Conservation (phyloP, 2,113 vertebrate species). For the Mus pahari region DNA sequence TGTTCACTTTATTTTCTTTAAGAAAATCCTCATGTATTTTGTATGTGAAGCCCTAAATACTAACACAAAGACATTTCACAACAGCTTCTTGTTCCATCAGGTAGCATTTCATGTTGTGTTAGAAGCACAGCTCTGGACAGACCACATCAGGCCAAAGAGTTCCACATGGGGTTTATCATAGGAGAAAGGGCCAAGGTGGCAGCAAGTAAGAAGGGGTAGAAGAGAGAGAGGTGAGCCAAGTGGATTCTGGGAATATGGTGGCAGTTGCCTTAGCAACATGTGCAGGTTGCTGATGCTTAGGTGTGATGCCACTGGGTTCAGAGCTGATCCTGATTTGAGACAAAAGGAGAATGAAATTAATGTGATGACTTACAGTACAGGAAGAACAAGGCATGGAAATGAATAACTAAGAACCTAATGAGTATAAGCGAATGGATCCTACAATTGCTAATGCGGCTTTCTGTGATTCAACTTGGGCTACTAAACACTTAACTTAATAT, state of each 20-base stretch:
- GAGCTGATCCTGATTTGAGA: neutral
- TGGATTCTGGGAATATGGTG: too few species aligned
- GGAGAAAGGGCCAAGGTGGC: too few species aligned
- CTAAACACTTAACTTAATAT: neutral
- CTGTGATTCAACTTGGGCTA: neutral
- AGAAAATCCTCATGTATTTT: neutral
- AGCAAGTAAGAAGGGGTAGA: too few species aligned
- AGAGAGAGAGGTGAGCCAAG: too few species aligned
- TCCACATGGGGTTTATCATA: too few species aligned
- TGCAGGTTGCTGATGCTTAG: too few species aligned
- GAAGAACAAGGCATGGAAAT: neutral
- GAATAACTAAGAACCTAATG: neutral
- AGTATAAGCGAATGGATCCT: neutral
- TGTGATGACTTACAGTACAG: neutral
- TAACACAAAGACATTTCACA: neutral
- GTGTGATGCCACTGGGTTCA: too few species aligned
- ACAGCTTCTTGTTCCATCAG: neutral
- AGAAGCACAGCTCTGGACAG: too few species aligned
- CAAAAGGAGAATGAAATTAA: neutral
- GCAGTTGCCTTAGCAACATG: too few species aligned
- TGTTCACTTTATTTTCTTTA: neutral
- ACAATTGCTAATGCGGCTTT: neutral
- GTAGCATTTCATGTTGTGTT: neutral
- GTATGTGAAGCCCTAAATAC: neutral
- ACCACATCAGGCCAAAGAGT: too few species aligned